A percentile compares a stretch with the other conserved stretches of the same genome.
phyloP scores from a whole-genome alignment of 2,888 invertebrate species.

The Pseudolycoriella hygida region DNA sequence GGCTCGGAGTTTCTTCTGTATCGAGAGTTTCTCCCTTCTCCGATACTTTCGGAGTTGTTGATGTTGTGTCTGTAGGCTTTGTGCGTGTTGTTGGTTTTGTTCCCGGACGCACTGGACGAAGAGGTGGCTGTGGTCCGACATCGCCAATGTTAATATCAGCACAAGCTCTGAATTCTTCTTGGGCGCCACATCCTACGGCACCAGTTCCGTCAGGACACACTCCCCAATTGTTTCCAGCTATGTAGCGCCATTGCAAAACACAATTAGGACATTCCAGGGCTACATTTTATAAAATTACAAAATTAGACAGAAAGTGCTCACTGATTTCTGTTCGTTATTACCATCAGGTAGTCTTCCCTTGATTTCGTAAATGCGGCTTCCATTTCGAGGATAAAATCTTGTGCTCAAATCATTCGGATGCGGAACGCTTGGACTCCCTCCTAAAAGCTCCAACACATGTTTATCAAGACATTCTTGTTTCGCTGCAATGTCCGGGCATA shows the following conservation, averaged over 20 bases:
- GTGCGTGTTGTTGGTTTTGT: constrained; percentile 8
- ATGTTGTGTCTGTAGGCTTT: constrained; percentile 10
- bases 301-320: no score
- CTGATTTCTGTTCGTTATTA: constrained; percentile 9
- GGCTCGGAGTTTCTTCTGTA: constrained; percentile 12
- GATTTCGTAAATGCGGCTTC: constrained; percentile 64
- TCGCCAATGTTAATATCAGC: constrained; percentile 57
- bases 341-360: constrained; percentile 40
- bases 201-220: constrained; percentile 52
- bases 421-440: constrained; percentile 25
- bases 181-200: constrained; percentile 72
- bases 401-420: constrained; percentile 33
- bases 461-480: constrained; percentile 65
- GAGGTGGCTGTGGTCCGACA: constrained; percentile 22
- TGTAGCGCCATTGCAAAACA: constrained; percentile 75
- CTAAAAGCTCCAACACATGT: constrained; percentile 39
- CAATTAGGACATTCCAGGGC: constrained; percentile 62
- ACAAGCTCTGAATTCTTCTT: constrained; percentile 75
- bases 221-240: constrained; percentile 77
- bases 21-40: constrained; percentile 16
- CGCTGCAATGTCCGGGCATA: constrained; percentile 55
- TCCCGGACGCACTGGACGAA: constrained; percentile 7
- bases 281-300: constrained; percentile 26
- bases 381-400: constrained; percentile 57
- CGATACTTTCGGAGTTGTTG: constrained; percentile 4